Evolutionary conservation across 2,797 vertebrate species (phyloP).

Genomic region (Vespertilio murinus): DNA sequence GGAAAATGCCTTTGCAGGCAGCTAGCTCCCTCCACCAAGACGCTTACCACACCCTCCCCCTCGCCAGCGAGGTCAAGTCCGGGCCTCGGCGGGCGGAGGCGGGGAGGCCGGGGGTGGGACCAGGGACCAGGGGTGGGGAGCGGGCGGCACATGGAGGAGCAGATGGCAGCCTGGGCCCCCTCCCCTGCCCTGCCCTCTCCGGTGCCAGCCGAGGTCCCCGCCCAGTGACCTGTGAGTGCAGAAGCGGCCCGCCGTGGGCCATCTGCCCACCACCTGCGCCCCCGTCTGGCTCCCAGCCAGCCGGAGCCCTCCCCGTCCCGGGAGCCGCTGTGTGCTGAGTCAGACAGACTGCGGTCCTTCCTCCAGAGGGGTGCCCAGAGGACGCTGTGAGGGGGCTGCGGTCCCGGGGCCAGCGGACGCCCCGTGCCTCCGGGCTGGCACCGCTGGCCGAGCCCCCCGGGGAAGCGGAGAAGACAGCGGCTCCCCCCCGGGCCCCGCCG

Average conservation of each 20-base stretch:
- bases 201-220: neutral
- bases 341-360: constrained; percentile 9
- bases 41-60: constrained; percentile 57
- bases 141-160: neutral
- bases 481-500: neutral
- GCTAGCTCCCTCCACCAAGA: constrained; percentile 54
- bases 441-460: neutral
- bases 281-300: neutral
- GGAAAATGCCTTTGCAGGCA: constrained; percentile 78
- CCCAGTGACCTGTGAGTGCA: neutral
- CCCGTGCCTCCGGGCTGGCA: neutral
- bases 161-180: neutral
- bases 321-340: neutral
- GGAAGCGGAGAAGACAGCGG: neutral
- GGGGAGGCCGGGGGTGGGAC: neutral
- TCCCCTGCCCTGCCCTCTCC: neutral
- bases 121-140: neutral
- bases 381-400: neutral
- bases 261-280: neutral
- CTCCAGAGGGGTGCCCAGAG: neutral
- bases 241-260: neutral
- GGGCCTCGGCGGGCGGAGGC: constrained; percentile 64
- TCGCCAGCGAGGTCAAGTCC: constrained; percentile 70
- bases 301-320: neutral
- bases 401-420: neutral